phyloP scores from a whole-genome alignment of 1,140 invertebrate species.

The Magallana ariakensis region DNA sequence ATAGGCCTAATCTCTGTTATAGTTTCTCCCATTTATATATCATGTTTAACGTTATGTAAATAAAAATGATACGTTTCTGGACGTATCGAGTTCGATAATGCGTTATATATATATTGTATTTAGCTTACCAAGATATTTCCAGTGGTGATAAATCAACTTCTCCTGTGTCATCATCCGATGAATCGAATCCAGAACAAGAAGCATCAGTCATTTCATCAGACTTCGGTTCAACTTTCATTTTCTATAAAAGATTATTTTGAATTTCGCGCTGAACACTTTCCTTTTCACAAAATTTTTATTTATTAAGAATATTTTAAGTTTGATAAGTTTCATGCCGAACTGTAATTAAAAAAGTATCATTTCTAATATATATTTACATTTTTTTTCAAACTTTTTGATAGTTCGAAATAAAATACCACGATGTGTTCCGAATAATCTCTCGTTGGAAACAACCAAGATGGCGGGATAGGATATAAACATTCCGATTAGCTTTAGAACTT shows the following conservation, averaged over 20 bases:
- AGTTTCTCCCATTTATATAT: too few species aligned
- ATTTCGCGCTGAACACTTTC: slow-evolving; percentile 36
- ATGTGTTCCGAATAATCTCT: slow-evolving; percentile 21
- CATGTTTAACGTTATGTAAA: too few species aligned
- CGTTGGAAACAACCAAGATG: slow-evolving; percentile 32
- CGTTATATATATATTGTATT: too few species aligned
- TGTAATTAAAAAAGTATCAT: too few species aligned
- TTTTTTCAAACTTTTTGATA: too few species aligned
- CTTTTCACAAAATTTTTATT: background rate
- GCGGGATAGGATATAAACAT: slow-evolving; percentile 9
- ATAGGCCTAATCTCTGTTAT: background rate
- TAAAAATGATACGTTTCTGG: too few species aligned
- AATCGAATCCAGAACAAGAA: slow-evolving; percentile 62
- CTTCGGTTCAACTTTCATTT: slow-evolving; percentile 29
- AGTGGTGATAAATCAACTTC: slow-evolving; percentile 68
- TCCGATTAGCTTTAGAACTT: background rate
- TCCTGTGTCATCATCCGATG: slow-evolving; percentile 67
- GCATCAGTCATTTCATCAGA: background rate
- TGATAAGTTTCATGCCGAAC: too few species aligned
- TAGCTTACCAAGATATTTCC: slow-evolving; percentile 63
- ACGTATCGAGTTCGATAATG: too few species aligned
- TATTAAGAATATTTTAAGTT: background rate
- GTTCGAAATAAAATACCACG: background rate
- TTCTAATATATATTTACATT: too few species aligned
- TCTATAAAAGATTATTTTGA: background rate